Evolutionary conservation across 2,113 vertebrate genomes (phyloP), one percentile per base, ranked within the genome.

Genomic region (Brachypteracias leptosomus): DNA sequence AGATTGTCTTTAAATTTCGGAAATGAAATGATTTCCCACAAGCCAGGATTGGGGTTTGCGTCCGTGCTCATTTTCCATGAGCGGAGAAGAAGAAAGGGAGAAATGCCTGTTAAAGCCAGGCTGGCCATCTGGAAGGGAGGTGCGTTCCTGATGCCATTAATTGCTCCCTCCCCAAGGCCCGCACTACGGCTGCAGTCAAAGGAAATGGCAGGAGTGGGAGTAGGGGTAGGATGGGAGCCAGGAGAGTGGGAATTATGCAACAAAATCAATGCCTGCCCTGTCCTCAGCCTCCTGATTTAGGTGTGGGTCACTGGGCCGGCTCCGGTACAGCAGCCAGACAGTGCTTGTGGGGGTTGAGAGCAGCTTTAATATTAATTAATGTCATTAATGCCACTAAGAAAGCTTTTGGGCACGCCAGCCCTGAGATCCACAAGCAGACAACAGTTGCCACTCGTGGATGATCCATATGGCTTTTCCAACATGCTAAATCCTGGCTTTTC

Each of bases 111-210:
- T 44, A 71, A 82, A 70, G 76, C 42, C 85, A 49, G 75, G 49
- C 68, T 51, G 77, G 91, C 94, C 91, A 95, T 87, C 93, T 95
- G 95, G 95, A 91, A 94, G 78, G 85, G 79, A 86, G 93, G 68
- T 91, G 73, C 57, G 3, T 15, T n/a, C 36, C 63, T 52, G 36
- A 44, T 79, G 89, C 93, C 79, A 20, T 80, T 88, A 91, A 93
- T 70, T 83, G 88, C 90, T 90, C 63, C 1, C 44, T 84, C 76
- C 93, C 75, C 73, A 24, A 33, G 93, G 92, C 82, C 70, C 7
- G 7, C 16, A 46, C 18, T 3, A 6, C 0, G 62, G 78, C 74
- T 67, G 82, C 81, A 59, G 80, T 11, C 87, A 26, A 21, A 75
- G 84, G 80, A 31, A 87, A 67, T 31, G 38, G 83, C 67, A 33